phyloP scores from a whole-genome alignment of 2,888 invertebrate genomes.

The Flabesymbios commensalis region DNA sequence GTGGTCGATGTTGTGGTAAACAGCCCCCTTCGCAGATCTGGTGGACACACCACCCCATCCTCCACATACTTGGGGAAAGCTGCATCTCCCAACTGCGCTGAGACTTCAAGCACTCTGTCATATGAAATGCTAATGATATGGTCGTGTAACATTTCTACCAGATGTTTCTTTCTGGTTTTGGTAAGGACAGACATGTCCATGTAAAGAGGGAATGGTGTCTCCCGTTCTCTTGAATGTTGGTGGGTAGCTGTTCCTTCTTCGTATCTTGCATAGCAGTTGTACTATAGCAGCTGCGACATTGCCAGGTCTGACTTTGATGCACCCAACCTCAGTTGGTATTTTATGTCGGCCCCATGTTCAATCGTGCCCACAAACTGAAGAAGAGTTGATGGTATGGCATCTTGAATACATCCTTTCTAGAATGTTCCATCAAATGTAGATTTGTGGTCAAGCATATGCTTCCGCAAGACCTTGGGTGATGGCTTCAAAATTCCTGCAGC shows the following conservation, averaged over 20 bases:
- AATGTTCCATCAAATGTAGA: constrained; percentile 25
- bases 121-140: constrained; percentile 36
- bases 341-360: constrained; percentile 22
- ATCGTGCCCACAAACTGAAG: constrained; percentile 20
- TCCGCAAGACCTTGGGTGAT: constrained; percentile 32
- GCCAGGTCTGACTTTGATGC: constrained; percentile 19
- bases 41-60: constrained; percentile 23
- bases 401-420: constrained; percentile 20
- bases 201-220: constrained; percentile 28
- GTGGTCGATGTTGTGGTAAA: constrained; percentile 37
- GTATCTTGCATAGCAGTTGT: constrained; percentile 19
- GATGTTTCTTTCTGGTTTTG: constrained; percentile 31
- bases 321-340: constrained; percentile 20
- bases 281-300: constrained; percentile 25
- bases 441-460: constrained; percentile 23
- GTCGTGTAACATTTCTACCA: constrained; percentile 28
- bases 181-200: constrained; percentile 31
- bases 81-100: constrained; percentile 27
- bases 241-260: constrained; percentile 10
- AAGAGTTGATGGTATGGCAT: constrained; percentile 20
- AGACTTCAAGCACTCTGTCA: constrained; percentile 36
- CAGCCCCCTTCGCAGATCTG: constrained; percentile 22
- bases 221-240: constrained; percentile 16
- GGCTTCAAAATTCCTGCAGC: constrained; percentile 22
- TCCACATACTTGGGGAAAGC: constrained; percentile 18